phyloP scores from a whole-genome alignment of 2,113 vertebrate species.

The Actenoides lindsayi region DNA sequence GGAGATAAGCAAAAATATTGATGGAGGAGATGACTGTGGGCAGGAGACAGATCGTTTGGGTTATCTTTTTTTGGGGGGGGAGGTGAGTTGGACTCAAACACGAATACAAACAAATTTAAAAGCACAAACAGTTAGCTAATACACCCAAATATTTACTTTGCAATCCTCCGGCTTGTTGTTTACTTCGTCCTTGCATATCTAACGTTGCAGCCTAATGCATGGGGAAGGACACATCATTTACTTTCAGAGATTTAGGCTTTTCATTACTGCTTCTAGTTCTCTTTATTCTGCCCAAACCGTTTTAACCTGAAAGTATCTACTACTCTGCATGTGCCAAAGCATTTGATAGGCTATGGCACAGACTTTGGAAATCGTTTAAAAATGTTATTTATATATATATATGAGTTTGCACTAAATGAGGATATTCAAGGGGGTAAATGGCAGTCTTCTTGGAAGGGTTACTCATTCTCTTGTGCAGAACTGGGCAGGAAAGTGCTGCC shows the following conservation, averaged over 20 bases:
- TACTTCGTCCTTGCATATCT: background rate
- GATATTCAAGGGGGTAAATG: background rate
- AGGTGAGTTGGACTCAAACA: background rate
- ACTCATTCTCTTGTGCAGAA: background rate
- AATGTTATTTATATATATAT: background rate
- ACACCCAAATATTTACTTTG: conserved; percentile 41
- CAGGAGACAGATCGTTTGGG: conserved; percentile 15
- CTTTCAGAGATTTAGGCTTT: background rate
- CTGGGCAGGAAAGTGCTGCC: background rate
- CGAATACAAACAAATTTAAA: conserved; percentile 1
- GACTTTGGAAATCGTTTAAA: background rate
- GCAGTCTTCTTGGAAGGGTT: background rate
- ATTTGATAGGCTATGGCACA: background rate
- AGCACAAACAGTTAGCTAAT: conserved; percentile 20
- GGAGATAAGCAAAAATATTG: conserved; percentile 56
- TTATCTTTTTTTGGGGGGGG: too few species aligned
- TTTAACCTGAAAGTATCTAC: conserved; percentile 1
- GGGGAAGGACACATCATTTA: background rate
- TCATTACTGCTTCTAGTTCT: background rate
- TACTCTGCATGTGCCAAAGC: background rate
- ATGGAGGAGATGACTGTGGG: background rate
- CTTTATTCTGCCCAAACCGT: background rate
- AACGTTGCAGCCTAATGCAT: background rate
- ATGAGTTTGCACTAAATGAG: background rate
- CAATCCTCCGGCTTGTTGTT: background rate